Evolutionary conservation across 2,797 vertebrate species (phyloP), one percentile per base, ranked within the genome.

Genomic region (Tamandua tetradactyla): DNA sequence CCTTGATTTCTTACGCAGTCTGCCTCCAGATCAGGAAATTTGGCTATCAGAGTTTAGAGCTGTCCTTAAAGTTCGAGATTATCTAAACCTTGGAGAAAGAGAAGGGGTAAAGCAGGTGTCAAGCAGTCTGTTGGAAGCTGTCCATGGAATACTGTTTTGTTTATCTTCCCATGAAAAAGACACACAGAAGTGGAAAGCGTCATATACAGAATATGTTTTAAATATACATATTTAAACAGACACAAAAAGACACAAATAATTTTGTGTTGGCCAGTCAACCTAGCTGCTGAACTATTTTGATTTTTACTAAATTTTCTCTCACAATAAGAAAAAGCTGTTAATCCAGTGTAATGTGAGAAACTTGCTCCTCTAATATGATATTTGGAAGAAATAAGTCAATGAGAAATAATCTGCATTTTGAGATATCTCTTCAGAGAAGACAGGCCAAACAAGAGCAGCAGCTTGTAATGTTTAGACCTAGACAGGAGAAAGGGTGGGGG

Each of bases 111-210:
- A 57, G 2, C 5, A 17, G 25, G 1, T 30, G 13, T 71, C 59
- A 92, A 1, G 22, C 37, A 61, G 40, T 76, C 27, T 61, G 66
- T 95, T 79, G 4, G 23, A 88, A 94, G 88, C 74, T 23, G 11
- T 15, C 20, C 68, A 44, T 10, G 35, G 30, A 61, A 30, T n/a
- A 37, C 35, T 64, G 2, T 57, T 94, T 59, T 37, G 30, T 17
- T 71, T 79, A 78, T 84, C 37, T 68, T 7, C 37, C 80, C 49
- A 92, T 89, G 15, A 78, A 74, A 91, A 91, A 82, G 8, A 83
- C 5, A 57, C 3, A 30, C 25, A 23, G 40, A 22, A 9, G 25
- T 85, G 35, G 82, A 72, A 85, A 87, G 71, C 71, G 69, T 84
- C 49, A 40, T 25, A 49, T 2, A 49, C 20, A 83, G 64, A 71